A percentile compares a stretch with the other conserved stretches of the same genome.
Evolutionary conservation across 2,113 vertebrate species (phyloP).

Genomic region (Clarias magur): DNA sequence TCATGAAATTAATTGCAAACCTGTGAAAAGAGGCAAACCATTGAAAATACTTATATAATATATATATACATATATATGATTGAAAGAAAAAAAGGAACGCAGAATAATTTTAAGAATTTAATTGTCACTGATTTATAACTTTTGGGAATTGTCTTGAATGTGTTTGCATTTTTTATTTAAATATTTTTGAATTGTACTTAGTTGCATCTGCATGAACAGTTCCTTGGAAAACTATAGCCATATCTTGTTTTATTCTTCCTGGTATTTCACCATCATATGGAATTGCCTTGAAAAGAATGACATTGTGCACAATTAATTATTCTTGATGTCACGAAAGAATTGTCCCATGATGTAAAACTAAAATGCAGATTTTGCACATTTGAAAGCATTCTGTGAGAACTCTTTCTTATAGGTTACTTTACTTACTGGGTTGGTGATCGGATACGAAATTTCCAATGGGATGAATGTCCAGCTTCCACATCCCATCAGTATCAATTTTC

Average conservation of each 20-base stretch:
- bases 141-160: no score
- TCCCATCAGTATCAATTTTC: not conserved
- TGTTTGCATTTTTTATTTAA: not conserved
- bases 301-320: not conserved
- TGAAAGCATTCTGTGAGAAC: not conserved
- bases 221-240: not conserved
- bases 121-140: not conserved
- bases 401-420: not conserved
- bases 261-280: not conserved
- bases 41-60: no score
- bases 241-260: not conserved
- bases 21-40: not conserved
- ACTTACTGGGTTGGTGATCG: not conserved
- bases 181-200: not conserved
- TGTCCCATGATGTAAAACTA: not conserved
- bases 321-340: no score
- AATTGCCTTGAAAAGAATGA: not conserved
- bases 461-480: not conserved
- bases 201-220: not conserved
- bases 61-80: no score
- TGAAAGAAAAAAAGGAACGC: not conserved
- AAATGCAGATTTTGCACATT: not conserved
- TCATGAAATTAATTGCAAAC: slow-evolving; percentile 23
- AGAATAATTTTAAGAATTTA: not conserved
- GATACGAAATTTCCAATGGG: not conserved